phyloP scores from a whole-genome alignment of 2,113 vertebrate genomes.

The Hippocampus abdominalis region DNA sequence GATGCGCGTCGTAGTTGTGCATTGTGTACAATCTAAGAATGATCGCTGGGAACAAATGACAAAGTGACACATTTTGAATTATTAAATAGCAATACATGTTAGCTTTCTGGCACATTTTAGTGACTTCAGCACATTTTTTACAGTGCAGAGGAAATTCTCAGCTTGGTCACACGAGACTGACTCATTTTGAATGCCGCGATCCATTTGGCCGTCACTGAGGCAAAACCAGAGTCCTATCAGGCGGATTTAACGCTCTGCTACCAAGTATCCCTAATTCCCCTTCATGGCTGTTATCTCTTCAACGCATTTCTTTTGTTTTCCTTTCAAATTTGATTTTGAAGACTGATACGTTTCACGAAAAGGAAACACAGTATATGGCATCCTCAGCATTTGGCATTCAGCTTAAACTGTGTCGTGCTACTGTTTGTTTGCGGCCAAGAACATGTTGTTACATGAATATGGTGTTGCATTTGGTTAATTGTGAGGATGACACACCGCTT shows the following conservation, averaged over 20 bases:
- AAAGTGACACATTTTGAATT: constrained; percentile 41
- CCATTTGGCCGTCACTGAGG: constrained; percentile 39
- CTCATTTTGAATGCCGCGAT: constrained; percentile 39
- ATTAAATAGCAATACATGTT: constrained; percentile 21
- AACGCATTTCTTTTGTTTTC: constrained; percentile 60
- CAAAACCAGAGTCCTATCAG: constrained; percentile 36
- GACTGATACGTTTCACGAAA: constrained; percentile 50
- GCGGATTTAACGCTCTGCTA: constrained; percentile 46
- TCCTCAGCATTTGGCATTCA: neutral
- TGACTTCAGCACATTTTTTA: constrained; percentile 50
- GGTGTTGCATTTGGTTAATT: neutral
- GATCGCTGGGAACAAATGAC: constrained; percentile 25
- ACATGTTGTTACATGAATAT: neutral
- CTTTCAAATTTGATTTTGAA: constrained; percentile 57
- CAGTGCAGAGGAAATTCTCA: constrained; percentile 28
- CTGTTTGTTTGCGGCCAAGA: neutral
- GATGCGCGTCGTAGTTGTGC: constrained; percentile 9
- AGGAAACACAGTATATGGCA: constrained; percentile 33
- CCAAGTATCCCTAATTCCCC: constrained; percentile 34
- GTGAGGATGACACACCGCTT: no score
- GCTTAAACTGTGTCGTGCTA: constrained; percentile 13
- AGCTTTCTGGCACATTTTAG: constrained; percentile 48
- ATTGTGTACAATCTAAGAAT: constrained; percentile 36
- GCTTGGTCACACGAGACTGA: constrained; percentile 28
- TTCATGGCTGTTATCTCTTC: constrained; percentile 59